Base-by-base conservation (phyloP, 2,113 vertebrate genomes). In the Atherinomorus stipes region DNA sequence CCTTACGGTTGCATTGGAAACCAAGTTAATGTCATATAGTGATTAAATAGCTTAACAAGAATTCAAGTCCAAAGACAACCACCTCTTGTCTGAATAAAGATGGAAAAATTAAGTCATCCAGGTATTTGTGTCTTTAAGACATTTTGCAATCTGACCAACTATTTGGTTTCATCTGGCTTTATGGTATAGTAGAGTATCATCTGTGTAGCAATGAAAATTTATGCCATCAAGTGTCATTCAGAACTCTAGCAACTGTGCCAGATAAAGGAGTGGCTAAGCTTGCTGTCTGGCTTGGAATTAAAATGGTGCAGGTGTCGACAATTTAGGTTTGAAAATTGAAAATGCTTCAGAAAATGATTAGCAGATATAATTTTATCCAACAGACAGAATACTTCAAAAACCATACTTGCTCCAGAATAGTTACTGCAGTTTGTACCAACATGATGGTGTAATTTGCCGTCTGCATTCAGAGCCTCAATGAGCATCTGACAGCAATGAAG, bases 401-500 rank as follows among this genome's bases (percentile, higher is more conserved):
- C 21, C 42, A 15, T 16, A 59, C 10, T 31, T 56, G 25, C 21
- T 31, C 22, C 11, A 62, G 68, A 73, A 64, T n/a, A 53, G 54
- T 68, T 25, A 37, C 16, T 53, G 47, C 11, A 49, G 56, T 49
- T 62, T 58, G 66, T 51, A 45, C 31, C 23, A 57, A 63, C 38
- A 66, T 22, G 47, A 68, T 25, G 23, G 34, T 64, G 52, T 26
- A 47, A 28, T 56, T 53, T 47, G 31, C 7, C 34, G 65, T 47
- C 73, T 44, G 74, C 25, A 51, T 74, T 78, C 13, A 5, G 31
- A 71, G 23, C 74, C 53, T 61, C 74, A 49, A 69, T 28, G 68
- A 88, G 74, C 71, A 76, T 74, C 81, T 85, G 80, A 81, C 78
- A 83, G 84, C 69, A 76, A 73, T 68, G 74, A 83, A 71, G 63